phyloP scores from a whole-genome alignment of 2,888 invertebrate genomes.

The Ormyrus thymus region DNA sequence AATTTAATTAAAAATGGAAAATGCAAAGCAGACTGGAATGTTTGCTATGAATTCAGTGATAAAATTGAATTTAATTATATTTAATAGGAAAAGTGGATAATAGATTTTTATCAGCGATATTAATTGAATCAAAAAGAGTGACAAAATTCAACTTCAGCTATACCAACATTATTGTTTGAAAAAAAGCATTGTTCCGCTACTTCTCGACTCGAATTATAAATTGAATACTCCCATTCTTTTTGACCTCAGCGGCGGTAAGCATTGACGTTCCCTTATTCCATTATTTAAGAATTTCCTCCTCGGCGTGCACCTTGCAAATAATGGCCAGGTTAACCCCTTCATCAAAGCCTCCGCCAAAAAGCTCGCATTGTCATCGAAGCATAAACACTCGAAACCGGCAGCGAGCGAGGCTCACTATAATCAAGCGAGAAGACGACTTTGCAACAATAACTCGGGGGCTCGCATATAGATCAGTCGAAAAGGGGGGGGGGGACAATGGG shows the following conservation, averaged over 20 bases:
- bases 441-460: conserved; percentile 10
- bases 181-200: too few species aligned
- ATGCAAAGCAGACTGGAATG: not conserved
- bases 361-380: conserved; percentile 14
- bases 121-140: too few species aligned
- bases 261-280: too few species aligned
- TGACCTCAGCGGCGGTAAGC: too few species aligned
- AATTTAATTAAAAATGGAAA: not conserved
- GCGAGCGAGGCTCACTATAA: conserved; percentile 1
- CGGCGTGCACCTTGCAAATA: not conserved
- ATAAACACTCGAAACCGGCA: conserved; percentile 12
- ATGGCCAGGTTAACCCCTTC: not conserved
- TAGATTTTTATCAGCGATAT: too few species aligned
- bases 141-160: too few species aligned
- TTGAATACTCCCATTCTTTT: too few species aligned
- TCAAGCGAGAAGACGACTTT: conserved; percentile 13
- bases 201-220: too few species aligned
- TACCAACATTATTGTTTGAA: too few species aligned
- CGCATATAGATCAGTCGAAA: conserved; percentile 40
- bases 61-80: not conserved
- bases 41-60: not conserved
- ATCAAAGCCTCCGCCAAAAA: not conserved
- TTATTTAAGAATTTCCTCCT: not conserved
- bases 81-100: too few species aligned
- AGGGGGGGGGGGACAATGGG: conserved; percentile 31